These are phyloP conservation scores for Pseudomyrmex flavicornis DNA, from an alignment of 1,140 invertebrate genomes.

Conservation along the genomic window DNA sequence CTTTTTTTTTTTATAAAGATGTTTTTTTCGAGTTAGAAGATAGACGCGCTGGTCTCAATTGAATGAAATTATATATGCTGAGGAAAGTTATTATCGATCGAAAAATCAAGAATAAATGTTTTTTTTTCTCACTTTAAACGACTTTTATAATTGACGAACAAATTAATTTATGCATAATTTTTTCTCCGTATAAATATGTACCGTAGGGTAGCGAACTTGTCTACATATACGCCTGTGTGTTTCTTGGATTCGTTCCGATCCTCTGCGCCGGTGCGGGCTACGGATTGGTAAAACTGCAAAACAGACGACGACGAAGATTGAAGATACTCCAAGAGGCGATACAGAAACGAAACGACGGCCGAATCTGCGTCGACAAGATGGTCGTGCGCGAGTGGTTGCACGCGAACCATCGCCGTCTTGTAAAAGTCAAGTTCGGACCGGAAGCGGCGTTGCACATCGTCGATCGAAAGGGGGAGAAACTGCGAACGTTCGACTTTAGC, in stretches of 20 bases:
- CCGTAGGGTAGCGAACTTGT: conserved; percentile 96
- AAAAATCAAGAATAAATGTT: too few species aligned
- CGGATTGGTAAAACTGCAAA: conserved; percentile 96
- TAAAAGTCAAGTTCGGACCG: conserved; percentile 95
- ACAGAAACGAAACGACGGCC: conserved; percentile 85
- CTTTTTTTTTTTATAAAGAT: too few species aligned
- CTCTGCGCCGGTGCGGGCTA: conserved; percentile 96
- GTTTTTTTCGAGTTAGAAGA: too few species aligned
- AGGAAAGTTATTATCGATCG: too few species aligned
- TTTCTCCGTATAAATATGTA: not conserved
- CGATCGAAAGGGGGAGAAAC: conserved; percentile 95
- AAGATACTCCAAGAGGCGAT: conserved; percentile 94
- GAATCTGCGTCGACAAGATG: conserved; percentile 95
- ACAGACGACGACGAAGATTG: conserved; percentile 91
- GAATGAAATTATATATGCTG: too few species aligned
- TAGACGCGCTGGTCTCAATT: too few species aligned
- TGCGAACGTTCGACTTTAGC: conserved; percentile 92
- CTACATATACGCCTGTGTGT: conserved; percentile 97
- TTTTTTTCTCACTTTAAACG: not conserved
- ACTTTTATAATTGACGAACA: not conserved
- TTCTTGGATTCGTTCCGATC: conserved; percentile 96
- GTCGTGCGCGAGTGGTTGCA: conserved; percentile 98
- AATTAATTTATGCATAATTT: not conserved
- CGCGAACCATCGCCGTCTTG: conserved; percentile 95
- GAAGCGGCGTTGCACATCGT: conserved; percentile 93